These are phyloP conservation scores for Thamnaconus septentrionalis DNA, from an alignment of 2,113 vertebrate genomes.

Conservation along the genomic window DNA sequence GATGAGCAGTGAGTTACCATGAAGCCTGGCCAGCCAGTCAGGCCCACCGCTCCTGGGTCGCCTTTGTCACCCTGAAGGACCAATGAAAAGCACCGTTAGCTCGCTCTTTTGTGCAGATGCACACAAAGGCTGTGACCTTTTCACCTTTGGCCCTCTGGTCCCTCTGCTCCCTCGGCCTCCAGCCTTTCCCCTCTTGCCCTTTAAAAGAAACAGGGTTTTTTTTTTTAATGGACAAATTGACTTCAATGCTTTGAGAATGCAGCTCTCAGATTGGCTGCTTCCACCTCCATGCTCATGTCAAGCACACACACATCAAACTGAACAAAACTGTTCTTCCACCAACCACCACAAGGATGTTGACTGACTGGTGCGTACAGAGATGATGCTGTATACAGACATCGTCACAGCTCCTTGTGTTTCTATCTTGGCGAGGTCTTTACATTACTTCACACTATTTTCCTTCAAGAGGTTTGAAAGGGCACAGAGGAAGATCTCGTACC, in stretches of 20 bases:
- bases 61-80: slow-evolving; percentile 76
- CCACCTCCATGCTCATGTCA: neutral
- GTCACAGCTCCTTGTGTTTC: no score
- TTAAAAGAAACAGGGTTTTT: neutral
- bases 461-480: neutral
- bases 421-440: neutral
- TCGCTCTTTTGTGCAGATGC: no score
- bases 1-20: slow-evolving; percentile 77
- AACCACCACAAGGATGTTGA: no score
- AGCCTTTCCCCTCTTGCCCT: slow-evolving; percentile 83
- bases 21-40: slow-evolving; percentile 77
- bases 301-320: no score
- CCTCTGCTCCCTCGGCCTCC: slow-evolving; percentile 78
- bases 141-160: slow-evolving; percentile 81
- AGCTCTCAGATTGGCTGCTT: neutral
- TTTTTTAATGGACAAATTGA: neutral
- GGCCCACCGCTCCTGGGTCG: slow-evolving; percentile 68
- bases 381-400: no score
- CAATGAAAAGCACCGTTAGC: no score
- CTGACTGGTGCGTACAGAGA: no score
- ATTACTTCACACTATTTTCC: neutral
- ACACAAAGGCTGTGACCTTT: slow-evolving; percentile 11
- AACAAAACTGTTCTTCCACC: no score
- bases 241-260: no score
- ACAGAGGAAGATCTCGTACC: slow-evolving; percentile 69